A percentile compares a stretch with the other conserved stretches of the same genome.
phyloP scores from a whole-genome alignment of 2,797 vertebrate genomes.

The Adelosebastes latens region DNA sequence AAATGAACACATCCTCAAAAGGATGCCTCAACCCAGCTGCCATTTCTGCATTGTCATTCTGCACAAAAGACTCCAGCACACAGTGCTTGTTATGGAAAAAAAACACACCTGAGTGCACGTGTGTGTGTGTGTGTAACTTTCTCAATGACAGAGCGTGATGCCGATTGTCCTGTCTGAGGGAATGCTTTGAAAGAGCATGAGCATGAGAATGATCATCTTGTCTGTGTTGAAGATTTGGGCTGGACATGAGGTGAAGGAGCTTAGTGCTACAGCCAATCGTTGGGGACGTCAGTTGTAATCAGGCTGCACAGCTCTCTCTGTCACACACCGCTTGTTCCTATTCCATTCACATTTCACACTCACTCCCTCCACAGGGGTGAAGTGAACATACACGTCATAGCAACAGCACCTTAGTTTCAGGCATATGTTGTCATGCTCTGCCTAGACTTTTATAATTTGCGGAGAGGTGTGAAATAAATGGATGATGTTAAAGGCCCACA shows the following conservation, averaged over 20 bases:
- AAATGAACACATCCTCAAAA: conserved; percentile 57
- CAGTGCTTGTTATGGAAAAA: conserved; percentile 19
- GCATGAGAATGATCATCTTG: conserved; percentile 1
- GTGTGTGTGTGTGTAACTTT: background rate
- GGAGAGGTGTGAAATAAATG: background rate
- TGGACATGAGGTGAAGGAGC: conserved; percentile 9
- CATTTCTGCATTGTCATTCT: conserved; percentile 52
- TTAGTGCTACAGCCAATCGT: conserved; percentile 14
- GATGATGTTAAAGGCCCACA: conserved; percentile 1
- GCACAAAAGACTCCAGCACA: conserved; percentile 13
- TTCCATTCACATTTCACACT: conserved; percentile 55
- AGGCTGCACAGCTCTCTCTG: conserved; percentile 22
- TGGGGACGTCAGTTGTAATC: conserved; percentile 39
- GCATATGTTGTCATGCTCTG: background rate
- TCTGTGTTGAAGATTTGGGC: conserved; percentile 6
- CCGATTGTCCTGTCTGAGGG: background rate
- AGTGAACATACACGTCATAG: background rate
- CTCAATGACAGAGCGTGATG: background rate
- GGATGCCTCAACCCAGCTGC: conserved; percentile 24
- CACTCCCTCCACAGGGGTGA: background rate
- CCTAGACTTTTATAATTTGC: background rate
- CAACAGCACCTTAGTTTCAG: conserved; percentile 12
- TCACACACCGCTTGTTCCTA: conserved; percentile 28
- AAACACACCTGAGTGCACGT: background rate
- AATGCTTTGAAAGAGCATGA: background rate